These are phyloP conservation scores for Toxotes jaculatrix DNA, from an alignment of 2,113 vertebrate genomes.

Conservation along the genomic window DNA sequence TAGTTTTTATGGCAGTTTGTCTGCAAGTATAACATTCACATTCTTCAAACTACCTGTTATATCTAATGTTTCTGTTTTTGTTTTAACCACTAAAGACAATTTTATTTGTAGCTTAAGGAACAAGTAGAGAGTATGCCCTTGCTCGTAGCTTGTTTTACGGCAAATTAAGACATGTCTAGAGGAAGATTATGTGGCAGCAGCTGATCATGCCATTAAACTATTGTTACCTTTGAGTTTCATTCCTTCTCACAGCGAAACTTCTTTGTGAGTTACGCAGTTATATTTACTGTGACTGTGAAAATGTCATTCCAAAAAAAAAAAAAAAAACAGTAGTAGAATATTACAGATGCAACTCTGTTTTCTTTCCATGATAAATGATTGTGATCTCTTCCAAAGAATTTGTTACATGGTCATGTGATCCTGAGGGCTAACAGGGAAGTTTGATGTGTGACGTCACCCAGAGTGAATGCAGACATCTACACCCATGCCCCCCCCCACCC, in stretches of 20 bases:
- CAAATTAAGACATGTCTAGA: neutral
- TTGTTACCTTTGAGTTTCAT: neutral
- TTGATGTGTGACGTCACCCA: neutral
- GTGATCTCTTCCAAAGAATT: neutral
- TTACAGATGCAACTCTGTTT: neutral
- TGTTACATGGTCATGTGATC: neutral
- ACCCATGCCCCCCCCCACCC: too few relatives aligned
- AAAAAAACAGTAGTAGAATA: neutral
- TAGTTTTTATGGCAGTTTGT: too few relatives aligned
- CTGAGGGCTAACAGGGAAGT: neutral
- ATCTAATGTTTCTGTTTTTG: too few relatives aligned
- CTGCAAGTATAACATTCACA: too few relatives aligned
- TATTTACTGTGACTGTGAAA: neutral
- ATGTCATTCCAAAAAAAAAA: neutral
- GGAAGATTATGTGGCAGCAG: too few relatives aligned
- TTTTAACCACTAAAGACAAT: too few relatives aligned
- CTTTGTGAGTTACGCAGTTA: neutral
- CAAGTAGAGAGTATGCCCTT: too few relatives aligned
- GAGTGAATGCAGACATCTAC: rapidly evolving
- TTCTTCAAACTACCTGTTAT: too few relatives aligned
- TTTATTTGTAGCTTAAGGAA: too few relatives aligned
- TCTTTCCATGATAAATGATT: neutral
- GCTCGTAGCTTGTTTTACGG: too few relatives aligned
- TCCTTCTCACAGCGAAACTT: neutral
- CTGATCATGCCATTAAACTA: neutral